A percentile compares a stretch with the other conserved stretches of the same genome.
Evolutionary conservation across 2,888 invertebrate genomes (phyloP).

Genomic region (Drosophila peninsularis): DNA sequence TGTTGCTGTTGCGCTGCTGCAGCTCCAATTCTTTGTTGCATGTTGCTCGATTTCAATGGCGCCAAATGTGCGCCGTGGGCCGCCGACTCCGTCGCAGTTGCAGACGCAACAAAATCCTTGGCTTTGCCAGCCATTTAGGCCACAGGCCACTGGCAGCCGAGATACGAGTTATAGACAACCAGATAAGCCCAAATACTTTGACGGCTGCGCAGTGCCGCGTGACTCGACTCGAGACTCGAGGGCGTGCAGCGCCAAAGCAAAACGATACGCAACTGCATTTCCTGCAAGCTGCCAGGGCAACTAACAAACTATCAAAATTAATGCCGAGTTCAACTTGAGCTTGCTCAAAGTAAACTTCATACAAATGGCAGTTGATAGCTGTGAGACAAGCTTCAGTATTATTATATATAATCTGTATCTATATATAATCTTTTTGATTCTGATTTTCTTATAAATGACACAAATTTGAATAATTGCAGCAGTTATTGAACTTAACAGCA

Average conservation of each 20-base stretch:
- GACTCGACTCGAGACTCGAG: conserved; percentile 34
- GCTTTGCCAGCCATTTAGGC: conserved; percentile 66
- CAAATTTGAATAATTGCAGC: not conserved
- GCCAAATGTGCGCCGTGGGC: conserved; percentile 74
- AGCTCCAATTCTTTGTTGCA: conserved; percentile 68
- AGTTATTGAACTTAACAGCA: not conserved
- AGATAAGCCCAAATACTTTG: conserved; percentile 56
- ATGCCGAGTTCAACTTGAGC: not conserved
- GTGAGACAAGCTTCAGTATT: not conserved
- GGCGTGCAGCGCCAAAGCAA: conserved; percentile 18
- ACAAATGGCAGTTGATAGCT: not conserved
- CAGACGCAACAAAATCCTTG: conserved; percentile 63
- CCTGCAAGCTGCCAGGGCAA: not conserved
- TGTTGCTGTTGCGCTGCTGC: conserved; percentile 28
- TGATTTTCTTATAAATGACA: not conserved
- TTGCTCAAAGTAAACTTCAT: not conserved
- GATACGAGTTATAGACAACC: conserved; percentile 55
- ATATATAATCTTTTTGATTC: not conserved
- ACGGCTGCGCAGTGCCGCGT: conserved; percentile 37
- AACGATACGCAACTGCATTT: conserved; percentile 10
- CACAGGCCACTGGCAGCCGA: conserved; percentile 49
- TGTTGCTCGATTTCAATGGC: conserved; percentile 74
- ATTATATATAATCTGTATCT: not conserved
- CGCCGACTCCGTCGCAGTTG: conserved; percentile 31
- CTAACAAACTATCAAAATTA: conserved; percentile 1